Percentiles rank a stretch among this genome's conserved stretches.
Conservation (phyloP, 2,113 vertebrate genomes). For the Istiophorus platypterus region DNA sequence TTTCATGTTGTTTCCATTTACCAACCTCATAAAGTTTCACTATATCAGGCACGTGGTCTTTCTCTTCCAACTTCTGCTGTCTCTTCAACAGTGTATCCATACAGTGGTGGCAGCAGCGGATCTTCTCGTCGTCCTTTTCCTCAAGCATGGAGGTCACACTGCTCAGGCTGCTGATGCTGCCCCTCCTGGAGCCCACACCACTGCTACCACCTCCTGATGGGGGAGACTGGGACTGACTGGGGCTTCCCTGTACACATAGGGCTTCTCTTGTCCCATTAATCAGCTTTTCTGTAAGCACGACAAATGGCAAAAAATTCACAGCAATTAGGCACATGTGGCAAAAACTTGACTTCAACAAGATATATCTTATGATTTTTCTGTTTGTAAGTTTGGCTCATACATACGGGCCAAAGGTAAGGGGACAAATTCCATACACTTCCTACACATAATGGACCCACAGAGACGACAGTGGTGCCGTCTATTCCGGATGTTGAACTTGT, state of each 20-base stretch:
- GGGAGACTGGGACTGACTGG: conserved; percentile 80
- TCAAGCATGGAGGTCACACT: conserved; percentile 95
- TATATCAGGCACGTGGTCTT: conserved; percentile 88
- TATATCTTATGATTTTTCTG: neutral
- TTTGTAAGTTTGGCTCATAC: conserved; percentile 58
- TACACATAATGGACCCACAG: conserved; percentile 98
- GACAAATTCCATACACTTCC: conserved; percentile 93
- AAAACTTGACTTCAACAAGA: neutral
- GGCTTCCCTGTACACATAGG: conserved; percentile 87
- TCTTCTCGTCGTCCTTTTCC: conserved; percentile 94
- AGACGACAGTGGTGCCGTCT: conserved; percentile 97
- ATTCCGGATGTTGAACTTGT: conserved; percentile 94
- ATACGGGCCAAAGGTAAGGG: conserved; percentile 91
- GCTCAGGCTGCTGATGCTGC: conserved; percentile 93
- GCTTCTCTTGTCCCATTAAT: conserved; percentile 91
- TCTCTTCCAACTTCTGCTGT: conserved; percentile 95
- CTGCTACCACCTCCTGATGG: conserved; percentile 71
- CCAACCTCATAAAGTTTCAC: conserved; percentile 94
- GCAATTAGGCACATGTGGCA: neutral
- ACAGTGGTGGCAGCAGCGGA: conserved; percentile 95
- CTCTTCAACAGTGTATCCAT: conserved; percentile 91
- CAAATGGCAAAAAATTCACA: neutral
- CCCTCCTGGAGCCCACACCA: conserved; percentile 88
- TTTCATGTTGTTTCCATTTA: neutral
- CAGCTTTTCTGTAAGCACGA: conserved; percentile 88